These are phyloP conservation scores for Plebejus argus DNA, from an alignment of 2,888 invertebrate species.

Conservation along the genomic window DNA sequence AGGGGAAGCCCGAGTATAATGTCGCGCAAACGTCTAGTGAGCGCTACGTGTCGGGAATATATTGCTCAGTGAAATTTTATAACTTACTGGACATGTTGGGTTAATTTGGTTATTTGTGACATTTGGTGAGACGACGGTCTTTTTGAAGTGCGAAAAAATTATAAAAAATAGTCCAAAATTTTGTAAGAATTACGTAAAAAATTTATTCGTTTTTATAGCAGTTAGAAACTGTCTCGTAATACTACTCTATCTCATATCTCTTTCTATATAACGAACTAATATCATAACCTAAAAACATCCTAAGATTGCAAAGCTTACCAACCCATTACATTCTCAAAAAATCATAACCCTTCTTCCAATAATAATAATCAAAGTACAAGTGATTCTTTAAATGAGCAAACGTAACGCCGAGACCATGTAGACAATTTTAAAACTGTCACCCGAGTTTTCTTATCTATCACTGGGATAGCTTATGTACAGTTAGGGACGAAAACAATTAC, in stretches of 20 bases:
- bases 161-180: not conserved
- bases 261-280: no score
- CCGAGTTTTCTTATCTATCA: conserved; percentile 7
- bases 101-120: not conserved
- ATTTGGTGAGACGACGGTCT: not conserved
- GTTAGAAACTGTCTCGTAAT: no score
- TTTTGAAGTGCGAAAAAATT: not conserved
- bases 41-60: conserved; percentile 1
- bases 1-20: not conserved
- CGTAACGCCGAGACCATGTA: not conserved
- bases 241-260: no score
- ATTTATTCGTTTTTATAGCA: no score
- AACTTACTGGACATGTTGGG: not conserved
- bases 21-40: conserved; percentile 13
- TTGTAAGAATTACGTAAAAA: no score
- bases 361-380: no score
- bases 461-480: conserved; percentile 18
- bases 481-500: conserved; percentile 28
- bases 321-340: no score
- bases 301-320: no score
- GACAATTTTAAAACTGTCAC: conserved; percentile 2
- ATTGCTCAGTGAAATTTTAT: conserved; percentile 12
- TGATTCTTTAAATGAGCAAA: no score
- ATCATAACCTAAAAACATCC: no score
- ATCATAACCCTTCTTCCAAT: not conserved